Evolutionary conservation across 2,113 vertebrate species (phyloP).

Genomic region (Typhlomys cinereus): DNA sequence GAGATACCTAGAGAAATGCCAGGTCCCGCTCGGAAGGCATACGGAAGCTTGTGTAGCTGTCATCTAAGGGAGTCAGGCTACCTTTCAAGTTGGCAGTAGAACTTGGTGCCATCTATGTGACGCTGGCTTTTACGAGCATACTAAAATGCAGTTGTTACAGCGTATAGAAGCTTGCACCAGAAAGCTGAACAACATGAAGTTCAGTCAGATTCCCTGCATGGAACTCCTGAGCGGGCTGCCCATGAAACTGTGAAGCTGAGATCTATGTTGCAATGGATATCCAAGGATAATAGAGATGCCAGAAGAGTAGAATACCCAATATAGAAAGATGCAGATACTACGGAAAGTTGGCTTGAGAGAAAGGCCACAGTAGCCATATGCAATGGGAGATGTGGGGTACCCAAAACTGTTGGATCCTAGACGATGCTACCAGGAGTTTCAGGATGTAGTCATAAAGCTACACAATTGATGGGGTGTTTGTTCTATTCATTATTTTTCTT

Average conservation of each 20-base stretch:
- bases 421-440: background rate
- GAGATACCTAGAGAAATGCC: background rate
- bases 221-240: too few species aligned
- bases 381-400: background rate
- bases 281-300: background rate
- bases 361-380: too few species aligned
- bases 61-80: background rate
- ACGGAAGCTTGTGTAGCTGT: background rate
- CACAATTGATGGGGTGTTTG: background rate
- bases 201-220: too few species aligned
- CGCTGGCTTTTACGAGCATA: background rate
- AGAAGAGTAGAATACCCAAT: too few species aligned
- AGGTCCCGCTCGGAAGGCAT: background rate
- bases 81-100: background rate
- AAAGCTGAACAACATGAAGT: background rate
- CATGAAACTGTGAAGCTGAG: too few species aligned
- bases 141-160: background rate
- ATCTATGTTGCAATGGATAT: too few species aligned
- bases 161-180: background rate
- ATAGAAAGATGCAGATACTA: background rate
- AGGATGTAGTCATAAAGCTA: background rate
- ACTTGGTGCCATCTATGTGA: background rate
- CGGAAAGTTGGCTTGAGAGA: too few species aligned
- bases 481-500: background rate
- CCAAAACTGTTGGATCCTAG: background rate